Base-by-base conservation (phyloP, 2,113 vertebrate genomes). In the Hyperoodon ampullatus region DNA sequence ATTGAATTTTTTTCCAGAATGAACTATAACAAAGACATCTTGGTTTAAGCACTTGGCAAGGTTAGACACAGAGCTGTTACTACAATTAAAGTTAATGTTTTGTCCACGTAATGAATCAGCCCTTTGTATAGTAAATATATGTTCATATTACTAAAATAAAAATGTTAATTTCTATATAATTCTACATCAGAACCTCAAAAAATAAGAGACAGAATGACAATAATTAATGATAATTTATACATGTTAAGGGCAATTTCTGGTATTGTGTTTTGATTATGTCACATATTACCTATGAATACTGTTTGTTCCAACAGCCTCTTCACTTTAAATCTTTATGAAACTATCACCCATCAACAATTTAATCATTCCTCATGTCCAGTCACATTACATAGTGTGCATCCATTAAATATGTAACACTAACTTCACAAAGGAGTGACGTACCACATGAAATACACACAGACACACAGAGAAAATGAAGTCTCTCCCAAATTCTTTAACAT, bases 1-100 rank as follows among this genome's bases (percentile, higher is more conserved):
- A 68, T 9, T 78, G 70, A 74, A 24, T 66, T 68, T 93, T 95
- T 91, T 74, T n/a, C 50, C 87, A 88, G 50, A 80, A 94, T 95
- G 42, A 92, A 35, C 42, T 75, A 77, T 19, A 53, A 88, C 28
- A 77, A 87, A 95, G 74, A 74, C 30, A 81, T 95, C 55, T 85
- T 89, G 87, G 47, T 81, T 94, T 74, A 82, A 92, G 58, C 6
- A 66, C 60, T 53, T 84, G 63, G 81, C 84, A 80, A 96, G 44
- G 39, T 75, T 90, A 87, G n/a, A 70, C 24, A 93, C 50, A 96
- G 28, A 88, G 53, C 15, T 74, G n/a, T 44, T 65, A 91, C 14
- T 78, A 78, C 11, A 90, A 53, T 24, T n/a, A 87, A 74, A 87
- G 33, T 53, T 58, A 95, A 89, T 47, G 19, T 83, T 94, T 74